phyloP scores from a whole-genome alignment of 1,140 invertebrate species.

The Hydropsyche tenuis region DNA sequence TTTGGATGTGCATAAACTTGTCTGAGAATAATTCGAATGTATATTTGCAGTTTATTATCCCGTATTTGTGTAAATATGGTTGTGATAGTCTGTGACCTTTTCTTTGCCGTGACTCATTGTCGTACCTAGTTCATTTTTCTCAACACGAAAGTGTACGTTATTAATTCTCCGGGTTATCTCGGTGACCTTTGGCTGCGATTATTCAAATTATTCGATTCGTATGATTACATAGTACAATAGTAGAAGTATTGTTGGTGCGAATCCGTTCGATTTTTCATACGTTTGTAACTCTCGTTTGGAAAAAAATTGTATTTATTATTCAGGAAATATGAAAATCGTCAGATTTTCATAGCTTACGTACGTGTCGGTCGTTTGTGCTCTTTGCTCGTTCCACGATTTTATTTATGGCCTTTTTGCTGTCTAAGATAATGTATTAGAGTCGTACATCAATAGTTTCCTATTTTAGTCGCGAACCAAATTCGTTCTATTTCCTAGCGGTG shows the following conservation, averaged over 20 bases:
- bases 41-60: too few species aligned
- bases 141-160: too few species aligned
- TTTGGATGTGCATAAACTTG: too few species aligned
- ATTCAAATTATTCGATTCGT: not conserved
- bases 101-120: not conserved
- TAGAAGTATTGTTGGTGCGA: not conserved
- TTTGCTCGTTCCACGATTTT: not conserved
- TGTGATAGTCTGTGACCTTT: not conserved
- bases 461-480: conserved; percentile 13
- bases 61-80: too few species aligned
- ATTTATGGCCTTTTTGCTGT: conserved; percentile 19
- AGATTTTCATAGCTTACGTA: not conserved
- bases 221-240: not conserved
- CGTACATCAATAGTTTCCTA: conserved; percentile 15
- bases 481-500: not conserved
- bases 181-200: not conserved
- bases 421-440: conserved; percentile 3
- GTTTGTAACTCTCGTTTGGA: not conserved
- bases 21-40: too few species aligned
- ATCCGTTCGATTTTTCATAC: conserved; percentile 1
- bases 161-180: conserved; percentile 12
- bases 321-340: not conserved
- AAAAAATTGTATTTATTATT: too few species aligned
- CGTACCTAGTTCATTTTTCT: conserved; percentile 17
- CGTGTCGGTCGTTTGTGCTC: conserved; percentile 5